Base-by-base conservation (phyloP, 2,888 invertebrate species). In the Acrocyrtus sp. region DNA sequence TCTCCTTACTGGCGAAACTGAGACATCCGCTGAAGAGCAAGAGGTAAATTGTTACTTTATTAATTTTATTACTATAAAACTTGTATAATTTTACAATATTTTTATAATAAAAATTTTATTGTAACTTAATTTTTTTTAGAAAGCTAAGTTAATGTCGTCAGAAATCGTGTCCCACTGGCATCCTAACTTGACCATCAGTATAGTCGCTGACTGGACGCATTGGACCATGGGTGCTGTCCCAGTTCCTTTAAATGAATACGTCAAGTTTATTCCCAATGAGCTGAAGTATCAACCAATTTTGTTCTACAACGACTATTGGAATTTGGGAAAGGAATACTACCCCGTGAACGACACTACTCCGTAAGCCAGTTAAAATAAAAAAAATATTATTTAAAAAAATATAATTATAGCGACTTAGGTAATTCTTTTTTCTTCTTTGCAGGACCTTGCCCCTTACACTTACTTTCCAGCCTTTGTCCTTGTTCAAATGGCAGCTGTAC, bases 91-190 rank as follows among this genome's bases (percentile, higher is more conserved):
- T n/a, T 45, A 41, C 3, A 43, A 47, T n/a, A 17, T 29, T 50
- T 63, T 27, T 26, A 41, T 6, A 5, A 22, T 41, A 53, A 3
- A 8, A 45, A 17, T 41, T 19, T n/a, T n/a, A n/a, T n/a, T n/a
- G n/a, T n/a, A n/a, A n/a, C n/a, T n/a, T n/a, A n/a, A n/a, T n/a
- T 2, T 56, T 67, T 83, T 89, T 69, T 86, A 88, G 85, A 92
- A 94, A 88, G 89, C 91, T 41, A 91, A 92, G 82, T 88, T 89
- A 62, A 86, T 91, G 83, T 90, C 90, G 82, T 92, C 92, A 82
- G 96, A 97, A 85, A 92, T 98, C 68, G 87, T 98, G 0, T 97
- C 98, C 1, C 98, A 98, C 85, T 99, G 99, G 98, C 99, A 99
- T 88, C 97, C 98, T 3, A 99, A 99, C 86, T 85, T 99, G 82